Evolutionary conservation across 2,797 vertebrate genomes (phyloP).

Genomic region (Leontocebus nigricollis): DNA sequence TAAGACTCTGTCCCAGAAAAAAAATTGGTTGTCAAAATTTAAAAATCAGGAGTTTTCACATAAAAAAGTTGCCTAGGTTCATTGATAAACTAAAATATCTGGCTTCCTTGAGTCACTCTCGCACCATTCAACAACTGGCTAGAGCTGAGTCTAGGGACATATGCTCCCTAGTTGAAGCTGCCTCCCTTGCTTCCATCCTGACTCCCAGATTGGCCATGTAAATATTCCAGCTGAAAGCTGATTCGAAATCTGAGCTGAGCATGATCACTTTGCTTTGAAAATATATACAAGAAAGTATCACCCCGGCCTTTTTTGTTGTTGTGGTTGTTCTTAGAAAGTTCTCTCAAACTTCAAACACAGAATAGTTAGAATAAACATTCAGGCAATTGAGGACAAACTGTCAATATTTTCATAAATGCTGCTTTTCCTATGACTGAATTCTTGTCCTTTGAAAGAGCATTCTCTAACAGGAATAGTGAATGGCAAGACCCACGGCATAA

Average conservation of each 20-base stretch:
- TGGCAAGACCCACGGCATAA: neutral
- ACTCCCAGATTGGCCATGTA: neutral
- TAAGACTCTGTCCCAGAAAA: neutral
- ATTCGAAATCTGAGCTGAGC: neutral
- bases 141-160: neutral
- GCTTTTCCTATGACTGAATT: neutral
- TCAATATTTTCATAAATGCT: neutral
- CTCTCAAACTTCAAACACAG: slow-evolving; percentile 15
- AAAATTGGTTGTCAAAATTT: slow-evolving; percentile 22
- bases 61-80: neutral
- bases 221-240: neutral
- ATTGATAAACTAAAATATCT: neutral
- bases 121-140: neutral
- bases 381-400: neutral
- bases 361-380: neutral
- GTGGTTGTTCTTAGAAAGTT: slow-evolving; percentile 21
- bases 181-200: neutral
- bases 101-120: neutral
- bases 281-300: neutral
- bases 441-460: slow-evolving; percentile 35
- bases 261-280: slow-evolving; percentile 11
- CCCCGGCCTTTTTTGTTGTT: neutral
- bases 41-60: neutral
- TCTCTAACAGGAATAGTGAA: neutral
- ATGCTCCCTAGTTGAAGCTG: neutral